phyloP scores from a whole-genome alignment of 2,113 vertebrate species.

The Heterocephalus glaber region DNA sequence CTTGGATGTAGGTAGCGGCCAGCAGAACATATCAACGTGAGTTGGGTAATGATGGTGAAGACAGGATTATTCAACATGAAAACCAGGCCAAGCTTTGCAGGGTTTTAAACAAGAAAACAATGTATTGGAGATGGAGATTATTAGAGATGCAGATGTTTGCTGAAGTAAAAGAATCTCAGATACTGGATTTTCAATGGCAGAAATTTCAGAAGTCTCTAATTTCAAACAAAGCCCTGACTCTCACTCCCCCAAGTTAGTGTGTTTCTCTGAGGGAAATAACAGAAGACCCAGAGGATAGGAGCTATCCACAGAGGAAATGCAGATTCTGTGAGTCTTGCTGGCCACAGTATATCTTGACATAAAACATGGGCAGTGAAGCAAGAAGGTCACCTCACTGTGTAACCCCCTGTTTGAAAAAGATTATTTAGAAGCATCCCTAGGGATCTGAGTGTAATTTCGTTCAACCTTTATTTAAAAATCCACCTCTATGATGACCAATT shows the following conservation, averaged over 20 bases:
- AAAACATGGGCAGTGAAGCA: conserved; percentile 34
- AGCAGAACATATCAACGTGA: background rate
- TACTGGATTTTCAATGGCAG: background rate
- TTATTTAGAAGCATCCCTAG: conserved; percentile 69
- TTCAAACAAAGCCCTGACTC: background rate
- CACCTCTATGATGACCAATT: conserved; percentile 69
- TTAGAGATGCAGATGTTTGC: background rate
- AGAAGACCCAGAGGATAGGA: background rate
- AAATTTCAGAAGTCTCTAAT: background rate
- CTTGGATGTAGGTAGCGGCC: fast-evolving
- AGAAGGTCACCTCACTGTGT: conserved; percentile 65
- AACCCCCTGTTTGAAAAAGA: conserved; percentile 67
- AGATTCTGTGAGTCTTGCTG: background rate
- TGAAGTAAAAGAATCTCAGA: background rate
- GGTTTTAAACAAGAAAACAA: background rate
- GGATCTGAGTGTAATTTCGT: conserved; percentile 75
- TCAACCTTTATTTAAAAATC: conserved; percentile 81
- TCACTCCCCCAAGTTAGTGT: background rate
- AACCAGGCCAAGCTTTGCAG: background rate
- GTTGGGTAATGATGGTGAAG: background rate
- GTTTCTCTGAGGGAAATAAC: background rate
- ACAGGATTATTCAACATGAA: background rate
- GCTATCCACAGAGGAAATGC: background rate
- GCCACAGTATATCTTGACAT: background rate
- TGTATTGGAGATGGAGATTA: background rate